Percentiles rank a stretch among this genome's conserved stretches.
Evolutionary conservation across 2,113 vertebrate species (phyloP).

Genomic region (Sceloporus tristichus): DNA sequence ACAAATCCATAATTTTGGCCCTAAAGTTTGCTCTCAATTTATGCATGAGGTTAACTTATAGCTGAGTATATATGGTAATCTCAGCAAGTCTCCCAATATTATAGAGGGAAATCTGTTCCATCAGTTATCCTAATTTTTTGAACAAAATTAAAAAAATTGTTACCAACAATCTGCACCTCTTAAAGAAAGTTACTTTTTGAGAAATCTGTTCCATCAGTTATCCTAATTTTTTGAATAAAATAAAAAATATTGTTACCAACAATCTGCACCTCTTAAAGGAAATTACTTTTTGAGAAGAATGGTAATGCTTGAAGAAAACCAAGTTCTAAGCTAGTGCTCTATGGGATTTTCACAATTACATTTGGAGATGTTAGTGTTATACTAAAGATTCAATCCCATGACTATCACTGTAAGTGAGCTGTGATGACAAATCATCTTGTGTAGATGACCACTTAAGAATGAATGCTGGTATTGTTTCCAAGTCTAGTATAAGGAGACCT

Average conservation of each 20-base stretch:
- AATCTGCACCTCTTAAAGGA: not conserved
- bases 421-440: not conserved
- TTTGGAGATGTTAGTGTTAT: conserved; percentile 52
- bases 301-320: conserved; percentile 29
- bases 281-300: not conserved
- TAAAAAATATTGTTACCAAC: too few species aligned
- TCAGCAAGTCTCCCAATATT: not conserved
- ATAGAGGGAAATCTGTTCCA: not conserved
- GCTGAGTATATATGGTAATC: too few species aligned
- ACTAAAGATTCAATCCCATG: conserved; percentile 1
- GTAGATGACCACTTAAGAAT: not conserved
- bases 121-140: not conserved
- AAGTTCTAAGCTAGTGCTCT: conserved; percentile 48
- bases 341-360: conserved; percentile 54
- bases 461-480: not conserved
- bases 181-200: not conserved
- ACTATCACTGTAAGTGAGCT: not conserved
- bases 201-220: too few species aligned
- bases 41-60: too few species aligned
- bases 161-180: not conserved
- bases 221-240: too few species aligned
- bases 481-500: not conserved
- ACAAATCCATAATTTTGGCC: too few species aligned
- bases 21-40: too few species aligned
- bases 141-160: not conserved